A percentile compares a stretch with the other conserved stretches of the same genome.
phyloP scores from a whole-genome alignment of 2,888 invertebrate species.

The Adelphocoris suturalis region DNA sequence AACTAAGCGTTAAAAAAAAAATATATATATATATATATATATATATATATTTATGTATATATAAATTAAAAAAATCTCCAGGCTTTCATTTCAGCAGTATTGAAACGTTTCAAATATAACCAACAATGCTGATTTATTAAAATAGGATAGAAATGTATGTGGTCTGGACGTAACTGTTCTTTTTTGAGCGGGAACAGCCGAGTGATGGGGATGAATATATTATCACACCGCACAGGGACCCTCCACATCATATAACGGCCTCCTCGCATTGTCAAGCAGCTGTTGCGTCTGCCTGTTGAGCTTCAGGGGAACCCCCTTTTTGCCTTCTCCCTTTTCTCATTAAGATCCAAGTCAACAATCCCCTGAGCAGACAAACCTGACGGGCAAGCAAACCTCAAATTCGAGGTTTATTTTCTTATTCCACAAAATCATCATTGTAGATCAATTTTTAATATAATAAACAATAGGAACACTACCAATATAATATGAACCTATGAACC shows the following conservation, averaged over 20 bases:
- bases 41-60: no score
- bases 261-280: neutral
- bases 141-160: no score
- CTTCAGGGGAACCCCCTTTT: neutral
- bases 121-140: no score
- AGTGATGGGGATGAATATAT: neutral
- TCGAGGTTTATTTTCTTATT: no score
- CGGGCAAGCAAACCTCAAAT: neutral
- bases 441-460: neutral
- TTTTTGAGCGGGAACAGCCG: neutral
- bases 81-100: no score
- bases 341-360: conserved; percentile 1
- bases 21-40: no score
- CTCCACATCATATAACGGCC: neutral
- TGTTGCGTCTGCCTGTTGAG: conserved; percentile 14
- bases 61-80: no score
- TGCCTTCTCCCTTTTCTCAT: neutral
- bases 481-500: no score
- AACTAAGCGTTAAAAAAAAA: no score
- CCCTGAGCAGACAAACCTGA: neutral
- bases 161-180: neutral
- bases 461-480: no score
- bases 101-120: no score
- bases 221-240: neutral
- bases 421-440: neutral